Evolutionary conservation across 2,888 invertebrate species (phyloP), one percentile per base, ranked within the genome.

Genomic region (Temnothorax rugatulus): DNA sequence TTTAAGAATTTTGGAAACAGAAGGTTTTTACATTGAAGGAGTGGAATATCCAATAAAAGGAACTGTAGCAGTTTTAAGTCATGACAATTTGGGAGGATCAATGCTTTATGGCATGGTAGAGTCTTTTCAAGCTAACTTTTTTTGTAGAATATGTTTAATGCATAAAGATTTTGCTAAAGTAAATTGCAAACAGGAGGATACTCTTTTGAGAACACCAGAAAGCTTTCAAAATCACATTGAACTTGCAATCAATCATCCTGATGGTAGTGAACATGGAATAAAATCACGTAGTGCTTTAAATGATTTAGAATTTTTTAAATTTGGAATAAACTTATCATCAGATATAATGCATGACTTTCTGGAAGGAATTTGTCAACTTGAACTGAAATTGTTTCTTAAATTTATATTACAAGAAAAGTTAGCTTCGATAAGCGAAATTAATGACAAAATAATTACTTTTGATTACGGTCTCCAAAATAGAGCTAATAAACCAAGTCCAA

Each of bases 101-200:
- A 38, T 68, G 66, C 15, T 47, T 0, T 66, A 68, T 64, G 64
- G 15, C 66, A 68, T 68, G 66, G 25, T 68, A 15, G 29, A 68
- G 13, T 68, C 9, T 68, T 68, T 68, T 25, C 66, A 64, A 64
- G 41, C 64, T 41, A 41, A 64, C 9, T n/a, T 41, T 21, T 68
- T 68, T 68, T 41, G 41, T 64, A 25, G 47, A 47, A 68, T 68
- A 68, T 64, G 21, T 68, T 68, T 68, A 3, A 68, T 68, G 66
- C 25, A 66, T 38, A 63, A 63, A 63, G 7, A 63, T 38, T 29
- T 11, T 29, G 25, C 57, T 61, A 61, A 61, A 61, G 18, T 61
- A 38, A 34, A 38, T 61, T 61, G 34, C 18, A 61, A 61, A 61
- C 61, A 61, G 34, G 18, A 61, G 1, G 34, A 61, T 61, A 61